A percentile compares a stretch with the other conserved stretches of the same genome.
Evolutionary conservation across 2,113 vertebrate species (phyloP).

Genomic region (Rhynchomys soricoides): DNA sequence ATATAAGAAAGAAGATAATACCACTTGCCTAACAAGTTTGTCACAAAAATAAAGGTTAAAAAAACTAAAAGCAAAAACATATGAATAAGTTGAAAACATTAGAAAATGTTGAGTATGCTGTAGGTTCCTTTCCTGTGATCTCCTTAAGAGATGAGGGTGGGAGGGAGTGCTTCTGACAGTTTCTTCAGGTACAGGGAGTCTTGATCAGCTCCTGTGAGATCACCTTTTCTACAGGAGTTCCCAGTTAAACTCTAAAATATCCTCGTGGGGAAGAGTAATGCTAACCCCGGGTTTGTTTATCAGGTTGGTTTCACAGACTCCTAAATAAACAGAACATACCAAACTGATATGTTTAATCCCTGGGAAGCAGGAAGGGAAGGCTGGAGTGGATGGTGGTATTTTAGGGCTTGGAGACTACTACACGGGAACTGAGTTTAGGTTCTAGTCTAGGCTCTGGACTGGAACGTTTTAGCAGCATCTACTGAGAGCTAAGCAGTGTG

Average conservation of each 20-base stretch:
- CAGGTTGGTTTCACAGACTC: neutral
- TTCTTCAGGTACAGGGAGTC: slow-evolving; percentile 9
- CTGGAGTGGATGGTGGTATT: neutral
- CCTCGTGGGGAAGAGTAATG: neutral
- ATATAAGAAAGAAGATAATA: neutral
- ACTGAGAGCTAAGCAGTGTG: neutral
- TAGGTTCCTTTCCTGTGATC: neutral
- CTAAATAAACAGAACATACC: neutral
- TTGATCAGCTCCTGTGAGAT: slow-evolving; percentile 48
- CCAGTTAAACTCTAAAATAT: slow-evolving; percentile 49
- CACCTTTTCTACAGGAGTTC: slow-evolving; percentile 35
- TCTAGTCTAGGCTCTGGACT: neutral
- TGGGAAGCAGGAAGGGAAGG: neutral
- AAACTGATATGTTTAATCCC: neutral
- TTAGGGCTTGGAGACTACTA: neutral
- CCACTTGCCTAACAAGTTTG: slow-evolving; percentile 17
- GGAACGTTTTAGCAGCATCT: neutral
- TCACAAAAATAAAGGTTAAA: neutral
- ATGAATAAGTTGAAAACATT: neutral
- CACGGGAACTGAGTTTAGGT: neutral
- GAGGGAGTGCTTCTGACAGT: neutral
- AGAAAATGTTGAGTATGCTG: neutral
- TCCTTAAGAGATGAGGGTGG: neutral
- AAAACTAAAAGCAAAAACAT: neutral
- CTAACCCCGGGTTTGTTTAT: slow-evolving; percentile 27